Evolutionary conservation across 2,888 invertebrate genomes (phyloP).

Genomic region (Metellina segmentata): DNA sequence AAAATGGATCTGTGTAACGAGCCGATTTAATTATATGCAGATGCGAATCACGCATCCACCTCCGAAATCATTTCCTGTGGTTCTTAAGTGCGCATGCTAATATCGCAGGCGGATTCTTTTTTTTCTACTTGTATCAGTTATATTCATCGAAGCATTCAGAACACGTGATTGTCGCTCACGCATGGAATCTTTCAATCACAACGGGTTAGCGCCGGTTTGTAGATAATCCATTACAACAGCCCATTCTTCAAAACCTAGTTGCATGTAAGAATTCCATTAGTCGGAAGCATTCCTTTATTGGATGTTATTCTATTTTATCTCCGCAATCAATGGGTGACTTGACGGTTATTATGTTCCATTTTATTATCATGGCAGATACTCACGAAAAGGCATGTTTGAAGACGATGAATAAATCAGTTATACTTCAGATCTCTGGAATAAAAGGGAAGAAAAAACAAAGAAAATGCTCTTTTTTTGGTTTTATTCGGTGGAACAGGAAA

Average conservation of each 20-base stretch:
- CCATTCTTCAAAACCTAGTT: slow-evolving; percentile 2
- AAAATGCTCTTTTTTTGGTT: background rate
- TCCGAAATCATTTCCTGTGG: slow-evolving; percentile 25
- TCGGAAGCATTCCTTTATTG: slow-evolving; percentile 20
- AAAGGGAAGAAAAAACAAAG: background rate
- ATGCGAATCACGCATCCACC: slow-evolving; percentile 8
- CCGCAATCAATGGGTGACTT: slow-evolving; percentile 16
- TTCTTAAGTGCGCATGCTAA: background rate
- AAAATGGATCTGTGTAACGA: slow-evolving; percentile 46
- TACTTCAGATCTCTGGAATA: slow-evolving; percentile 8
- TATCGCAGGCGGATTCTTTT: background rate
- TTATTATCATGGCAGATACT: slow-evolving; percentile 28
- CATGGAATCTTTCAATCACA: slow-evolving; percentile 29
- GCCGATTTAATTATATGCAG: slow-evolving; percentile 54
- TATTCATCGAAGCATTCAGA: slow-evolving; percentile 7
- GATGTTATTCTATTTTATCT: slow-evolving; percentile 3
- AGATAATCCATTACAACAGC: background rate
- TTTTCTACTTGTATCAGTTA: background rate
- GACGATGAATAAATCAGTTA: slow-evolving; percentile 49
- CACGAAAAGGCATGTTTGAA: slow-evolving; percentile 12
- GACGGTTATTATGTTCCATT: slow-evolving; percentile 28
- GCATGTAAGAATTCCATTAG: slow-evolving; percentile 53
- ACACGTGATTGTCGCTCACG: slow-evolving; percentile 30
- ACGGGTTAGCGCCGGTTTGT: slow-evolving; percentile 18
- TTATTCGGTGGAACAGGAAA: no score